These are phyloP conservation scores for Xiphophorus hellerii DNA, from an alignment of 2,113 vertebrate species.

Conservation along the genomic window DNA sequence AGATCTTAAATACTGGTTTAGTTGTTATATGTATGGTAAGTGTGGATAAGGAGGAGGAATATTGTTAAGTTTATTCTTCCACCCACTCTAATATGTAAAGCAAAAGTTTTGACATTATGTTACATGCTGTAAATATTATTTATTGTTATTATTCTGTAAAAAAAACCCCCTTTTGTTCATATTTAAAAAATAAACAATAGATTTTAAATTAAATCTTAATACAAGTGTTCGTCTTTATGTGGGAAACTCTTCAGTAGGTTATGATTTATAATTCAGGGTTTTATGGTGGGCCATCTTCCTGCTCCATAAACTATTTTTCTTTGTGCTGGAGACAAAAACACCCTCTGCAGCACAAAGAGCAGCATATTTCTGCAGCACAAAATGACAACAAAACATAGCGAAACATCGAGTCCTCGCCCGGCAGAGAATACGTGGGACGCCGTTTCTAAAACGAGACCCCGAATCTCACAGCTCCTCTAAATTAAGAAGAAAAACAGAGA, in stretches of 20 bases:
- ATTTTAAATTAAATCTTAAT: too few species aligned
- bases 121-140: too few species aligned
- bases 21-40: too few species aligned
- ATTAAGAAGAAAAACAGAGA: background rate
- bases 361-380: slow-evolving; percentile 18
- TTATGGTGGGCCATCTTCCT: slow-evolving; percentile 3
- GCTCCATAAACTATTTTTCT: slow-evolving; percentile 21
- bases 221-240: background rate
- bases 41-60: too few species aligned
- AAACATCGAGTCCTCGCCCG: slow-evolving; percentile 7
- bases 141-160: too few species aligned
- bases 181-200: too few species aligned
- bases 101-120: too few species aligned
- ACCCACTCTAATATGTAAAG: too few species aligned
- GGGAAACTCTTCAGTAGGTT: background rate
- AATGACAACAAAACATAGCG: slow-evolving; percentile 14
- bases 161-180: too few species aligned
- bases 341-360: slow-evolving; percentile 35
- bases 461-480: slow-evolving; percentile 51
- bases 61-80: too few species aligned
- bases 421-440: slow-evolving; percentile 10
- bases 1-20: too few species aligned
- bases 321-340: slow-evolving; percentile 18
- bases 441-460: slow-evolving; percentile 54
- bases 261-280: background rate